These are phyloP conservation scores for Falco berigora DNA, from an alignment of 2,797 vertebrate genomes.

Conservation along the genomic window DNA sequence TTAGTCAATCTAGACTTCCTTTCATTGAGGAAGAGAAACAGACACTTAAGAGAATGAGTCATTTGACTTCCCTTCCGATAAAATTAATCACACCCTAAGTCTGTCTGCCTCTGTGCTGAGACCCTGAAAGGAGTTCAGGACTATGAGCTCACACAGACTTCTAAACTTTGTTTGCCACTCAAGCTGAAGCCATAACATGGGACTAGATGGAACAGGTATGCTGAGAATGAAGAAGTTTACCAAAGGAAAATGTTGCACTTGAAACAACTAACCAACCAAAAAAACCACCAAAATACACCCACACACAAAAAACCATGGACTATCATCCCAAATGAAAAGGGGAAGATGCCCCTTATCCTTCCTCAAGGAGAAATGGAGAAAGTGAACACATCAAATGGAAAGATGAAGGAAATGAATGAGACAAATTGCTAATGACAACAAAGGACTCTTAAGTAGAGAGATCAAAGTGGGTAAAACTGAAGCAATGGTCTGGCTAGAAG, in stretches of 20 bases:
- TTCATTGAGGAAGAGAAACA: slow-evolving; percentile 26
- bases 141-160: neutral
- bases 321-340: neutral
- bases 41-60: slow-evolving; percentile 14
- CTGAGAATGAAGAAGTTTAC: neutral
- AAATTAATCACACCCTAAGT: slow-evolving; percentile 23
- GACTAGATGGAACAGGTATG: neutral
- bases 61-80: neutral
- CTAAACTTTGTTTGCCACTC: neutral
- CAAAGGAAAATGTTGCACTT: neutral
- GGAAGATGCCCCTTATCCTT: neutral
- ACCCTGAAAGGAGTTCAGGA: neutral
- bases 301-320: neutral
- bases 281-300: neutral
- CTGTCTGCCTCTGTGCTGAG: neutral
- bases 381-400: neutral
- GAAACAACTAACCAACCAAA: neutral
- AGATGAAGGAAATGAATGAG: neutral
- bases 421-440: neutral
- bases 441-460: neutral
- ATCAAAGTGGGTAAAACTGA: neutral
- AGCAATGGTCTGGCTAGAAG: neutral
- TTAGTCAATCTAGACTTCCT: slow-evolving; percentile 25
- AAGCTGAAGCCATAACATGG: neutral
- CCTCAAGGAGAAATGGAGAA: neutral